These are phyloP conservation scores for Lamprologus sp. DNA, from an alignment of 2,113 vertebrate genomes.

Conservation along the genomic window DNA sequence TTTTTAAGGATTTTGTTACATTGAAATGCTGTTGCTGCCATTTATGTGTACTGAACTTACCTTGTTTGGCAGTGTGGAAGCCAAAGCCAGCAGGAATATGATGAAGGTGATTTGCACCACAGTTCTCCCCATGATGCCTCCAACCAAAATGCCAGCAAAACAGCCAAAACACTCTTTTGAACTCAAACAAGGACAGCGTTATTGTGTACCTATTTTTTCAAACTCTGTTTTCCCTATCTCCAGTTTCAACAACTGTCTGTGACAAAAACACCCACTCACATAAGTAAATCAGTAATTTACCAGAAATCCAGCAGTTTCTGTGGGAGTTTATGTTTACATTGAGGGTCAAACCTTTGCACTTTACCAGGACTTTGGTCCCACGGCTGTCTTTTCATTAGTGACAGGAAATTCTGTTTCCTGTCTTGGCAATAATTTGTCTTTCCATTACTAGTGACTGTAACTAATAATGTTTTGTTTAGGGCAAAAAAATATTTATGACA, in stretches of 20 bases:
- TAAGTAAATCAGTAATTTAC: background rate
- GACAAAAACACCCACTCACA: background rate
- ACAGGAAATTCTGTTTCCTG: background rate
- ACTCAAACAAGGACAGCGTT: background rate
- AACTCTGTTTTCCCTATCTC: background rate
- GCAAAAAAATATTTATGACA: background rate
- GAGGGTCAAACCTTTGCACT: background rate
- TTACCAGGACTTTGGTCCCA: background rate
- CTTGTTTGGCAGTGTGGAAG: slow-evolving; percentile 21
- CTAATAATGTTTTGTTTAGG: background rate
- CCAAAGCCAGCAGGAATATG: slow-evolving; percentile 36
- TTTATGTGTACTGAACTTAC: slow-evolving; percentile 1
- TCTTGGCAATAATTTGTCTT: background rate
- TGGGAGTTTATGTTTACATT: background rate
- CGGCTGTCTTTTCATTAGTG: background rate
- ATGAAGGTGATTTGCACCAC: slow-evolving; percentile 9
- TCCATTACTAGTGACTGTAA: background rate
- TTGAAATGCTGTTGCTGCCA: background rate
- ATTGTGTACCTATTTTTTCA: background rate
- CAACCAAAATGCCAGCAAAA: background rate
- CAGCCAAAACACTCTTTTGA: background rate
- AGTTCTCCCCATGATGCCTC: slow-evolving; percentile 26
- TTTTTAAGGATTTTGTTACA: background rate
- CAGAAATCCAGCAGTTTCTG: background rate
- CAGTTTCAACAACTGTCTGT: background rate